Evolutionary conservation across 1,140 invertebrate genomes (phyloP).

Genomic region (Conopomorpha cramerella): DNA sequence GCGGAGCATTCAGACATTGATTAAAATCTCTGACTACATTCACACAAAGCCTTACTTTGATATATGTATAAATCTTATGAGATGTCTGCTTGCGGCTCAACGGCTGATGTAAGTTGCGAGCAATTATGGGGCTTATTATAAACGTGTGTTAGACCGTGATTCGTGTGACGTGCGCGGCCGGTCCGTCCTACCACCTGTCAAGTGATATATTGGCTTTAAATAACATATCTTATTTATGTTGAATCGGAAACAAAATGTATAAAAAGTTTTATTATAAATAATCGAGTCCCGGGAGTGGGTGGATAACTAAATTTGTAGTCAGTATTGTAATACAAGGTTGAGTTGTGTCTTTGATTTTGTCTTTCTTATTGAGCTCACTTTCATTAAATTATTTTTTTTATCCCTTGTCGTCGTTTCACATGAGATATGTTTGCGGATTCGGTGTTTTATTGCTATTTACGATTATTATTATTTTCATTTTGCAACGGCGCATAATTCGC

Average conservation of each 20-base stretch:
- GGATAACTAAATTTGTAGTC: slow-evolving; percentile 52
- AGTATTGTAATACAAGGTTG: slow-evolving; percentile 39
- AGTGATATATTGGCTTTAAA: slow-evolving; percentile 58
- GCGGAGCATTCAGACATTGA: slow-evolving; percentile 37
- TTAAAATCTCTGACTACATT: slow-evolving; percentile 54
- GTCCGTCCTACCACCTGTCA: slow-evolving; percentile 53
- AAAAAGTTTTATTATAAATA: slow-evolving; percentile 54
- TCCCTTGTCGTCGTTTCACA: background rate
- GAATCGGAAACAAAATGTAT: slow-evolving; percentile 54
- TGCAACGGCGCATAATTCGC: no score
- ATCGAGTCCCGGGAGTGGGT: slow-evolving; percentile 36
- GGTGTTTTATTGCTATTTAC: no score
- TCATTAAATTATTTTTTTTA: background rate
- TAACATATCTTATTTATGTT: slow-evolving; percentile 61
- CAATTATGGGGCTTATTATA: no score
- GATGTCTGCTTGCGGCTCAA: slow-evolving; percentile 16
- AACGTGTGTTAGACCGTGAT: slow-evolving; percentile 21
- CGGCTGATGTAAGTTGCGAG: no score
- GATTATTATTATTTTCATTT: no score
- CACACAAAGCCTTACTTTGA: slow-evolving; percentile 52
- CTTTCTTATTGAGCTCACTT: background rate
- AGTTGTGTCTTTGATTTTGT: background rate
- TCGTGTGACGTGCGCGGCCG: slow-evolving; percentile 5
- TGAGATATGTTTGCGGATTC: no score
- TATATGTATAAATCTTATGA: slow-evolving; percentile 56